Evolutionary conservation across 2,797 vertebrate genomes (phyloP), one percentile per base, ranked within the genome.

Genomic region (Tapera naevia): DNA sequence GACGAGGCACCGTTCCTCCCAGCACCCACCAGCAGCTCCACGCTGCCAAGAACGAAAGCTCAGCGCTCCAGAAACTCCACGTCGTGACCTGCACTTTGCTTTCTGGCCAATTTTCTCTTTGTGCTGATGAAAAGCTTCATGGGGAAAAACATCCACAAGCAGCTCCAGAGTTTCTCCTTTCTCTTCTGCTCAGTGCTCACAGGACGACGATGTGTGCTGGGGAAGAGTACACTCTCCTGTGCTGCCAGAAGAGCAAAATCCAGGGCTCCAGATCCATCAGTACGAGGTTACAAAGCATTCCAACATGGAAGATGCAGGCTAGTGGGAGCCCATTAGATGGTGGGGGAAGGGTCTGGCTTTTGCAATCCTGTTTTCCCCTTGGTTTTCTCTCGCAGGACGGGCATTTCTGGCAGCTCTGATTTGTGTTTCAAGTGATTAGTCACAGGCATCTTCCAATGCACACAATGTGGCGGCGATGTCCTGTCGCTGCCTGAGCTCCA

Each of bases 31-130:
- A 43, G 61, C 27, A 1, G 18, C 80, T 92, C 54, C 21, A 1
- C 13, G 3, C 11, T 2, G 87, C 73, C 66, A 65, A 32, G 48
- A 51, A 11, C 0, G 4, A 70, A 61, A 39, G 23, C 56, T n/a
- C 3, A 2, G 67, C 57, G 58, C 80, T 72, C 19, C 86, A 56
- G 64, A 65, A 50, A 23, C 69, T 67, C 64, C 1, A 1, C 43
- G 2, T 21, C 0, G 0, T 6, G 54, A 75, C 24, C 81, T 24
- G 39, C 17, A 10, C 53, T 66, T 79, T 1, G 1, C 61, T 54
- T 72, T 58, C 67, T 41, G 89, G 76, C 33, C 70, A 1, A 76
- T 86, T 64, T 53, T 78, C 16, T n/a, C 67, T 66, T 94, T 11
- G 13, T 25, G 13, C n/a, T 2, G 28, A 35, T 17, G 80, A 91